Evolutionary conservation across 2,113 vertebrate species (phyloP), one percentile per base, ranked within the genome.

Genomic region (Stigmatopora argus): DNA sequence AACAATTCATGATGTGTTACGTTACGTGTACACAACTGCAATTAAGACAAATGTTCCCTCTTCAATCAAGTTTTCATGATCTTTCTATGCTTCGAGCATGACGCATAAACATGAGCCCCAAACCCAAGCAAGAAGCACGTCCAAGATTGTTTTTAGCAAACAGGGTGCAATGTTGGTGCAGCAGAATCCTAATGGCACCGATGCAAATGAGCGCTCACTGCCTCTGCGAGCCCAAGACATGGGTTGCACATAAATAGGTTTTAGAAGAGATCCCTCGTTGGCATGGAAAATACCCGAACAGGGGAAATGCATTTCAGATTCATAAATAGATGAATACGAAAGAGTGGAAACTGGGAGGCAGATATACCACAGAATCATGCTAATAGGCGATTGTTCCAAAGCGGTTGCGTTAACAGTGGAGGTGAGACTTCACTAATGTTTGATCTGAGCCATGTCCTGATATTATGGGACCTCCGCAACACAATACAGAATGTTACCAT

Each of bases 51-150:
- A 46, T 14, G 13, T 17, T 14, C 15, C 46, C 1, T 48, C 15
- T 48, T 18, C 46, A 48, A 48, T 13, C 15, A 14, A 0, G 15
- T 23, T 56, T 56, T 56, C 38, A 61, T 61, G 19, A 61, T 19
- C 59, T 15, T 31, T 56, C 53, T 8, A 21, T 12, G 59, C 19
- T 61, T 14, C 10, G 21, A 52, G 52, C 62, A 67, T 49, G 65
- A 51, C 15, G 46, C 46, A 56, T 21, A 31, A 21, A 15, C 35
- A 75, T 78, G 71, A 73, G 80, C 48, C 49, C 56, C 7, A 60
- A 70, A 79, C 67, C 44, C 65, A 70, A 60, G 78, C 73, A n/a
- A 72, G 59, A 45, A 61, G n/a, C 4, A 63, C 75, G 77, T 70
- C 63, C 19, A 56, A 64, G 35, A 1, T 17, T 46, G 52, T 45